Percentiles rank a stretch among this genome's conserved stretches.
Evolutionary conservation across 1,140 invertebrate species (phyloP).

Genomic region (Halyomorpha halys): DNA sequence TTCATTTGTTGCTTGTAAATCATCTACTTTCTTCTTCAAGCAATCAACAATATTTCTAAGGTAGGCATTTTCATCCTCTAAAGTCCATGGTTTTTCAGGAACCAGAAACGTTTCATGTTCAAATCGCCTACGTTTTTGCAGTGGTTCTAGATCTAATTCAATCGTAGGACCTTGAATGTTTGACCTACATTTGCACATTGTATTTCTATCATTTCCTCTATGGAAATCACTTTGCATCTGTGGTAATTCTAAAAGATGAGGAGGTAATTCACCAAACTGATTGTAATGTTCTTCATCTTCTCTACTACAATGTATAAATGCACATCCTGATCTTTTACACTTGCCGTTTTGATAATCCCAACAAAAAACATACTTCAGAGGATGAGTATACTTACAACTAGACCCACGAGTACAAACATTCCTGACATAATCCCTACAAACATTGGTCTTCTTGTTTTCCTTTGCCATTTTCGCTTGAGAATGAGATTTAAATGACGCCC

Average conservation of each 20-base stretch:
- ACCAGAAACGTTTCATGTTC: neutral
- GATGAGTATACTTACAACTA: constrained; percentile 64
- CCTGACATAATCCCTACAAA: constrained; percentile 51
- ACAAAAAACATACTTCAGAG: constrained; percentile 55
- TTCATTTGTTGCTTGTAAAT: constrained; percentile 61
- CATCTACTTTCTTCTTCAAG: constrained; percentile 52
- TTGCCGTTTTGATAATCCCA: constrained; percentile 73
- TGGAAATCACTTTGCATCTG: neutral
- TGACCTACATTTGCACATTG: neutral
- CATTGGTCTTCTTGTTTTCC: constrained; percentile 23
- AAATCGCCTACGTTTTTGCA: constrained; percentile 6
- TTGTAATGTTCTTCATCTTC: constrained; percentile 68
- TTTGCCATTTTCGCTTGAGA: neutral
- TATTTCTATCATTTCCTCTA: neutral
- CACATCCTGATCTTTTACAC: constrained; percentile 37
- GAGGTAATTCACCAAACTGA: constrained; percentile 52
- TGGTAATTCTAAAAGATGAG: constrained; percentile 37
- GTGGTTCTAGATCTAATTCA: neutral
- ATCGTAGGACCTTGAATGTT: neutral
- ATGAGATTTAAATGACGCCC: neutral
- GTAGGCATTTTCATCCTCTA: constrained; percentile 65
- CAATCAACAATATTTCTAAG: constrained; percentile 62
- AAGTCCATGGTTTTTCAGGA: constrained; percentile 32
- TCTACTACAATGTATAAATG: constrained; percentile 66
- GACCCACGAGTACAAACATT: constrained; percentile 64